These are phyloP conservation scores for Canis aureus DNA, from an alignment of 2,113 vertebrate genomes.

Conservation along the genomic window DNA sequence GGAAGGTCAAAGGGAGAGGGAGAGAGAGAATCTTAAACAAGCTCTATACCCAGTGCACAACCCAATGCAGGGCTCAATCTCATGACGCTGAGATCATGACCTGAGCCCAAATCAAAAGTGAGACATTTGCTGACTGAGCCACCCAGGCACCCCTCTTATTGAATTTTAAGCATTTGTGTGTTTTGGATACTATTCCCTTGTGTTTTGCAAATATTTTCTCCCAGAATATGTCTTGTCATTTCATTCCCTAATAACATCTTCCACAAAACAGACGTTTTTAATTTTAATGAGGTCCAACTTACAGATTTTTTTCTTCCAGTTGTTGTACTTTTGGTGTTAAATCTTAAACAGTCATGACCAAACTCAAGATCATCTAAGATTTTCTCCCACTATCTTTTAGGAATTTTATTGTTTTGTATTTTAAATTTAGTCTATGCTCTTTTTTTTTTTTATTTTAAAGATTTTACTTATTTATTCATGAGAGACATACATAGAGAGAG, in stretches of 20 bases:
- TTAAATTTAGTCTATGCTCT: neutral
- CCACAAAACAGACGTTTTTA: neutral
- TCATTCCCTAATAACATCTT: neutral
- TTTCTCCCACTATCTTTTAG: neutral
- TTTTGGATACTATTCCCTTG: neutral
- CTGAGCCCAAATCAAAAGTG: neutral
- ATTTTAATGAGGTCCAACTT: neutral
- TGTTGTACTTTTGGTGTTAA: neutral
- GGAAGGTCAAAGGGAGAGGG: neutral
- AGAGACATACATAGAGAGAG: no score
- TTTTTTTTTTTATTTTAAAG: neutral
- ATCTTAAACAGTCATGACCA: neutral
- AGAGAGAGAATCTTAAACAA: no score
- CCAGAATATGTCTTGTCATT: neutral
- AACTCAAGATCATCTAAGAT: neutral
- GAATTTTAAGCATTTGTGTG: neutral
- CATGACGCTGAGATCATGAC: neutral
- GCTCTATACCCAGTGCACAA: neutral
- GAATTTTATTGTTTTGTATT: neutral
- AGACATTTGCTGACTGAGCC: neutral
- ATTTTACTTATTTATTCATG: no score
- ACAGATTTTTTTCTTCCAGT: neutral
- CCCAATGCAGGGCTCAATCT: neutral
- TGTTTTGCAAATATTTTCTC: neutral
- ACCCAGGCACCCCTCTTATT: neutral